Percentiles rank a stretch among this genome's conserved stretches.
These are phyloP conservation scores for Suillia variegata DNA, from an alignment of 2,888 invertebrate species.

Conservation along the genomic window DNA sequence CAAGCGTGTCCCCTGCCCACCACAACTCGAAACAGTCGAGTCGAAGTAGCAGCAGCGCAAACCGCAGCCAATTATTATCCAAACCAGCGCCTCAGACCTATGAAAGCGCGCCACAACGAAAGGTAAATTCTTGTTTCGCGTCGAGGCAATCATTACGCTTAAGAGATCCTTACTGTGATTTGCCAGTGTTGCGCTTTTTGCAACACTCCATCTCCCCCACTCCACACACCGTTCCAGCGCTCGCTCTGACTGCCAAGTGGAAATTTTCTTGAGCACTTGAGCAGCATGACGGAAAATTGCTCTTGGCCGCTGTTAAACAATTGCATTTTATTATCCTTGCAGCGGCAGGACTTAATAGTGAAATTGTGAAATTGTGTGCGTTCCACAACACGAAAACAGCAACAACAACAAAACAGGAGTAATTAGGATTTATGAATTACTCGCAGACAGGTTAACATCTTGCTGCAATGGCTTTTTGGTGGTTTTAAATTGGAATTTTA, in stretches of 20 bases:
- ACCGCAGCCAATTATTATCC: slow-evolving; percentile 1
- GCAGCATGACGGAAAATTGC: not conserved
- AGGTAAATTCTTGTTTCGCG: slow-evolving; percentile 2
- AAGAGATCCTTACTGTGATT: not conserved
- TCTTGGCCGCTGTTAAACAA: not conserved
- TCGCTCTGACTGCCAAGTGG: not conserved
- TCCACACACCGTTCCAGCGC: not conserved
- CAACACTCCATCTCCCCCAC: not conserved
- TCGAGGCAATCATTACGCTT: not conserved
- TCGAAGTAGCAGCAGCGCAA: not conserved
- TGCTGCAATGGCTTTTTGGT: not conserved
- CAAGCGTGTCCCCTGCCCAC: not conserved
- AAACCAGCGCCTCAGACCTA: not conserved
- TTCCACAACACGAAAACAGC: no score
- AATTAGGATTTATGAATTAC: not conserved
- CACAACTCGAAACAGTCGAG: not conserved
- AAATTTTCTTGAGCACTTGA: not conserved
- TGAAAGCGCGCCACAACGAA: not conserved
- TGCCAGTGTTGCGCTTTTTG: not conserved
- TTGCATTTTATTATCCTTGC: slow-evolving; percentile 1
- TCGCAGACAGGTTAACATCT: slow-evolving; percentile 2
- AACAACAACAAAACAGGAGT: not conserved
- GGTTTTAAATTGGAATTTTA: not conserved
- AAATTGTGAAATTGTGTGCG: not conserved
- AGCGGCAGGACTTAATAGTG: not conserved